A percentile compares a stretch with the other conserved stretches of the same genome.
phyloP scores from a whole-genome alignment of 2,888 invertebrate species.

The Lycocerus yunnanus region DNA sequence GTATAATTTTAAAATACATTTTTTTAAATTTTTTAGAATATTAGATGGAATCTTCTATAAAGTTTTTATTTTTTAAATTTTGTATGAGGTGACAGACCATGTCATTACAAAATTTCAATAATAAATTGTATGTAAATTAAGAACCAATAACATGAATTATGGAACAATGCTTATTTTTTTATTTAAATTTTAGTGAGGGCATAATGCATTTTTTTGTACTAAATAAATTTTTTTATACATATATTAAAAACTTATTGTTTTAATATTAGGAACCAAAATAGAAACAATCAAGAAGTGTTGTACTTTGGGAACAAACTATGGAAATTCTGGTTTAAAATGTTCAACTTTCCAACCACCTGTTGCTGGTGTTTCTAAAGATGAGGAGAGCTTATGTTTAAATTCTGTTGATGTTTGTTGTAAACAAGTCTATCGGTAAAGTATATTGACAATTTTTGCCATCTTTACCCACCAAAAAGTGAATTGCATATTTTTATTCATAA shows the following conservation, averaged over 20 bases:
- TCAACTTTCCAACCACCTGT: slow-evolving; percentile 53
- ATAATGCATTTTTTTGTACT: neutral
- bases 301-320: slow-evolving; percentile 49
- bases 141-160: slow-evolving; percentile 36
- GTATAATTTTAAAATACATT: slow-evolving; percentile 14
- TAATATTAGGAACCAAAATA: slow-evolving; percentile 42
- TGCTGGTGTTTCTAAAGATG: slow-evolving; percentile 59
- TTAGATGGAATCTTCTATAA: neutral
- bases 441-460: neutral
- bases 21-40: neutral
- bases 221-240: neutral
- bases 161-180: slow-evolving; percentile 16
- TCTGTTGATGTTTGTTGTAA: slow-evolving; percentile 69
- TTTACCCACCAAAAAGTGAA: too few relatives aligned
- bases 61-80: neutral
- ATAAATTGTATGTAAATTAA: slow-evolving; percentile 39
- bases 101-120: slow-evolving; percentile 40
- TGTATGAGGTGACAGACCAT: slow-evolving; percentile 29
- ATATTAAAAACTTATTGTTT: neutral
- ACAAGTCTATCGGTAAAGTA: slow-evolving; percentile 55
- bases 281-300: slow-evolving; percentile 51
- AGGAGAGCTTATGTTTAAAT: slow-evolving; percentile 66
- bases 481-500: neutral
- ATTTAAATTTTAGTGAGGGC: neutral
- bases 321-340: slow-evolving; percentile 47